Percentiles rank a stretch among this genome's conserved stretches.
Conservation (phyloP, 92 coral and sea anemone genomes). For the Zoanthus gigantus region DNA sequence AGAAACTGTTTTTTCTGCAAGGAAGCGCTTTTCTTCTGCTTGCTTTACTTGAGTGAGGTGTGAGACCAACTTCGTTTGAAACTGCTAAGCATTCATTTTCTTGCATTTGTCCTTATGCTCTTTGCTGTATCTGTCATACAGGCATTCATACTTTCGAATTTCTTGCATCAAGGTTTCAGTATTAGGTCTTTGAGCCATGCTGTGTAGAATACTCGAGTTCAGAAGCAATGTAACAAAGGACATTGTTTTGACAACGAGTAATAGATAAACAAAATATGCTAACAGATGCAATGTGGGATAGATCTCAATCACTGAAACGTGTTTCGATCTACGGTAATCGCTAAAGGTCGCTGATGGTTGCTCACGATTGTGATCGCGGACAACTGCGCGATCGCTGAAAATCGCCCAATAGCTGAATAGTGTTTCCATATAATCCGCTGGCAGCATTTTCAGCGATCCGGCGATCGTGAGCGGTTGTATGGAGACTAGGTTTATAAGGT, state of each 20-base stretch:
- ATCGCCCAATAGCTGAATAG: no score
- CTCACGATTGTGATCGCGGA: no score
- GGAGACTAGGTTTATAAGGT: no score
- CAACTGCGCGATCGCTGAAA: no score
- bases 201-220: conserved; percentile 24
- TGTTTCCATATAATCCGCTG: no score
- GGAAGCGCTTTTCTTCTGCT: conserved; percentile 26
- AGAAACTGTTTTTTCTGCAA: conserved; percentile 31
- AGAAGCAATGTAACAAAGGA: conserved; percentile 30
- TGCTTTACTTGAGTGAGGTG: conserved; percentile 2
- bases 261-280: not conserved
- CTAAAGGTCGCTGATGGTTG: no score
- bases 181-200: conserved; percentile 19
- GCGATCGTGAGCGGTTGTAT: no score
- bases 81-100: conserved; percentile 11
- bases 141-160: conserved; percentile 21
- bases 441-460: no score
- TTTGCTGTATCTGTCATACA: conserved; percentile 22
- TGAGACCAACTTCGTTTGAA: not conserved
- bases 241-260: conserved; percentile 19
- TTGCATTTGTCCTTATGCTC: conserved; percentile 7
- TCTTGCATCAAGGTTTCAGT: conserved; percentile 13
- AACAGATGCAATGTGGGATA: no score
- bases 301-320: not conserved
- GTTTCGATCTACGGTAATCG: no score